Base-by-base conservation (phyloP, 2,113 vertebrate species). In the Penelope pileata region DNA sequence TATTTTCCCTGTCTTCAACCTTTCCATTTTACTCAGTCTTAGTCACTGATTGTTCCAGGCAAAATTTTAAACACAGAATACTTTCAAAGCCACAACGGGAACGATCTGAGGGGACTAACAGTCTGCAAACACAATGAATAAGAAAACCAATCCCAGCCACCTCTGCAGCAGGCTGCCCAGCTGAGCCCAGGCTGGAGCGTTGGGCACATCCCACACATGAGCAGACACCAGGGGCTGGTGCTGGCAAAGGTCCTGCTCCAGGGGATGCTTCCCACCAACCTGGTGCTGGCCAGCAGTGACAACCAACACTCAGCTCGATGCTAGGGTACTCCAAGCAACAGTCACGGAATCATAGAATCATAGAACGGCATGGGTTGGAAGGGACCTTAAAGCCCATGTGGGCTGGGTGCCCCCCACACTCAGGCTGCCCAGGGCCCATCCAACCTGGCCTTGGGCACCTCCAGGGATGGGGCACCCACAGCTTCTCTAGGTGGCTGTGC, bases 1-100 rank as follows among this genome's bases (percentile, higher is more conserved):
- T 38, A 88, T 96, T 96, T 96, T 97, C 86, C 93, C 88, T 81
- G 30, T 76, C 92, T 96, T 91, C 89, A 97, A 34, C 91, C 85
- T 96, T 97, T 94, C 95, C 91, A 1, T 91, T 95, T 97, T 76
- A 88, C 75, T 95, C 83, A 91, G 77, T 58, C 68, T 96, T 96
- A 95, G 78, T 96, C 93, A 96, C 50, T 66, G 67, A 93, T 74
- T 88, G 75, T 92, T 96, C 83, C 50, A 73, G 64, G 86, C 80
- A 85, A 92, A 90, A 36, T 15, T 63, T 58, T 93, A 77, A 63
- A n/a, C 24, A 53, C 68, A 84, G 32, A 87, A 12, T 63, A 78
- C 79, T 80, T 94, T 83, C 80, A 74, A 86, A 93, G 53, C 62
- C 90, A 88, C 74, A 73, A 27, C 4, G 5, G 62, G 60, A 78